Evolutionary conservation across 2,797 vertebrate species (phyloP).

Genomic region (Lacerta agilis): DNA sequence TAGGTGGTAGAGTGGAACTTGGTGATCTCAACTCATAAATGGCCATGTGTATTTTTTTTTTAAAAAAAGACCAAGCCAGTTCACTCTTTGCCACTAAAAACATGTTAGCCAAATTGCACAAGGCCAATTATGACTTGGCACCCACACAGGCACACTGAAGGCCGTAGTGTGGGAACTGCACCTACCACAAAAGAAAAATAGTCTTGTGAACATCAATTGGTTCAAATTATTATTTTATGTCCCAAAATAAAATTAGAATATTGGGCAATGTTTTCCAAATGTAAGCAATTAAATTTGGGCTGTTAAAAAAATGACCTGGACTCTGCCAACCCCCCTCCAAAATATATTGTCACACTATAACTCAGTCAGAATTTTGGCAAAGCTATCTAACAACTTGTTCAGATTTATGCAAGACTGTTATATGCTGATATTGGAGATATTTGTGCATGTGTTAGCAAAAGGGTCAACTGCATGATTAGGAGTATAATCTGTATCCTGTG

Average conservation of each 20-base stretch:
- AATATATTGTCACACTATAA: not conserved
- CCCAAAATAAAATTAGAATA: conserved; percentile 53
- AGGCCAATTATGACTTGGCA: conserved; percentile 63
- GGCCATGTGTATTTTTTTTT: conserved; percentile 57
- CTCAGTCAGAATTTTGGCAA: not conserved
- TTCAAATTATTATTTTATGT: conserved; percentile 60
- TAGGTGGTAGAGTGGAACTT: conserved; percentile 37
- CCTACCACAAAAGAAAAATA: conserved; percentile 67
- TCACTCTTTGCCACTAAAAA: conserved; percentile 70
- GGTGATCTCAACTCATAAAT: conserved; percentile 60
- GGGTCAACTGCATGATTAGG: not conserved
- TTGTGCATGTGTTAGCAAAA: not conserved
- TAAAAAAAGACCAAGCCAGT: conserved; percentile 50
- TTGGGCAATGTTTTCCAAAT: conserved; percentile 54
- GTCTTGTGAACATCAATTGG: conserved; percentile 61
- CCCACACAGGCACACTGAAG: conserved; percentile 35
- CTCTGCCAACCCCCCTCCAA: not conserved
- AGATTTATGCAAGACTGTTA: not conserved
- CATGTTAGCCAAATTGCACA: conserved; percentile 65
- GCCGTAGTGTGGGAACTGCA: conserved; percentile 56
- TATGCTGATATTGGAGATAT: not conserved
- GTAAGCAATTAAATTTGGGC: conserved; percentile 12
- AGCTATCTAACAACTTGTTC: conserved; percentile 5
- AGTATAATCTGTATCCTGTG: not conserved
- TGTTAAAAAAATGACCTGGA: conserved; percentile 6